Percentiles rank a stretch among this genome's conserved stretches.
These are phyloP conservation scores for Ferrisia virgata DNA, from an alignment of 2,888 invertebrate genomes.

Conservation along the genomic window DNA sequence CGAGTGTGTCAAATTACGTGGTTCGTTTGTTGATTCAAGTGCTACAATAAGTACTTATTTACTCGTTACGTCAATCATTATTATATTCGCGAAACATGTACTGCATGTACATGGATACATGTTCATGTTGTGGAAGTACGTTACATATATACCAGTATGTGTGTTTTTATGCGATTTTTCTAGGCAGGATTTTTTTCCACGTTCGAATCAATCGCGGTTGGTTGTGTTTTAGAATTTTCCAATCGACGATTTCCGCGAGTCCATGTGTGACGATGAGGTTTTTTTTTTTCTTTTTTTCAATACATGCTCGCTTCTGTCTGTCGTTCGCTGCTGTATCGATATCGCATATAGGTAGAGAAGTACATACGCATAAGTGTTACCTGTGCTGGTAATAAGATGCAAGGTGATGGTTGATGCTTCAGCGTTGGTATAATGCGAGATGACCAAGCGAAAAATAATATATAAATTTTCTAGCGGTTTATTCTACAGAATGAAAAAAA, in stretches of 20 bases:
- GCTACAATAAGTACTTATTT: conserved; percentile 24
- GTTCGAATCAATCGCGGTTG: background rate
- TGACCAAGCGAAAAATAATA: background rate
- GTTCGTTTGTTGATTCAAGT: conserved; percentile 40
- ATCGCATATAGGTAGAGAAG: too few relatives aligned
- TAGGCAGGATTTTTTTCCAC: background rate
- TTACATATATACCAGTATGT: too few relatives aligned
- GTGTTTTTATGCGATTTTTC: background rate
- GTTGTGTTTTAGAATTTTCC: background rate
- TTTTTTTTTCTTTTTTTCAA: background rate
- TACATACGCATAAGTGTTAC: too few relatives aligned
- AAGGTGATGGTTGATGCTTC: background rate
- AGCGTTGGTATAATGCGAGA: background rate
- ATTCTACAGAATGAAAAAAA: too few relatives aligned
- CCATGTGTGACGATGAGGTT: background rate
- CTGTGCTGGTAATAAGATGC: background rate
- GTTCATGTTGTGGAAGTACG: too few relatives aligned
- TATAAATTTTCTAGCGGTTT: background rate
- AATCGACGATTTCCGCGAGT: background rate
- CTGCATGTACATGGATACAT: too few relatives aligned
- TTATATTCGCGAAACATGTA: conserved; percentile 27
- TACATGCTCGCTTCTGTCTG: too few relatives aligned
- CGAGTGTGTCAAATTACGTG: conserved; percentile 38
- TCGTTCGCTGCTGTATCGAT: too few relatives aligned
- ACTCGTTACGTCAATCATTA: conserved; percentile 32